Conservation (phyloP, 2,888 invertebrate species). For the Microlaimidae sp. region DNA sequence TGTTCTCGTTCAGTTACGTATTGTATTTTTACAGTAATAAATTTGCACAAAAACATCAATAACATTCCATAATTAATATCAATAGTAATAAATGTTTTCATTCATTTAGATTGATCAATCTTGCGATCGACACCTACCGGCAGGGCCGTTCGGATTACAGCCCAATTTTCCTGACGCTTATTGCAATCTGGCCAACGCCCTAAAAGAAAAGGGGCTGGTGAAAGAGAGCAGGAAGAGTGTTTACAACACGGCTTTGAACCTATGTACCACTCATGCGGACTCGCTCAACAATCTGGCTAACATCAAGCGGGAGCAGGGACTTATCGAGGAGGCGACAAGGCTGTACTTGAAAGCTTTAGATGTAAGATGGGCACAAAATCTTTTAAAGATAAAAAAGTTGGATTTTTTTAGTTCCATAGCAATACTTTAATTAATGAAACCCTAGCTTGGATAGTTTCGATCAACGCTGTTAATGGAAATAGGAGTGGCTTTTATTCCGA, state of each 20-base stretch:
- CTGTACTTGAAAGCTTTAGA: constrained; percentile 61
- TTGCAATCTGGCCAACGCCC: constrained; percentile 94
- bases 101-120: constrained; percentile 58
- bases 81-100: neutral
- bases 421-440: too few species aligned
- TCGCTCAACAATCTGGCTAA: constrained; percentile 93
- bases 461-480: too few species aligned
- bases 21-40: constrained; percentile 1
- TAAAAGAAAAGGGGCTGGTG: constrained; percentile 88
- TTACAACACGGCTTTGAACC: constrained; percentile 77
- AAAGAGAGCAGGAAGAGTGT: constrained; percentile 81
- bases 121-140: constrained; percentile 93
- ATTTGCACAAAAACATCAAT: neutral
- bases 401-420: too few species aligned
- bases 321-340: constrained; percentile 82
- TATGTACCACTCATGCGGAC: constrained; percentile 92
- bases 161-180: constrained; percentile 98
- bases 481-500: too few species aligned
- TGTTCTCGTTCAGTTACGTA: constrained; percentile 39
- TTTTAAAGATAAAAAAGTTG: too few species aligned
- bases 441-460: too few species aligned
- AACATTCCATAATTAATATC: neutral
- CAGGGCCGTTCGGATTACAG: constrained; percentile 89
- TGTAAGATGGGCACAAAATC: too few species aligned
- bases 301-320: constrained; percentile 94